phyloP scores from a whole-genome alignment of 1,140 invertebrate species.

The Dermatophagoides farinae region DNA sequence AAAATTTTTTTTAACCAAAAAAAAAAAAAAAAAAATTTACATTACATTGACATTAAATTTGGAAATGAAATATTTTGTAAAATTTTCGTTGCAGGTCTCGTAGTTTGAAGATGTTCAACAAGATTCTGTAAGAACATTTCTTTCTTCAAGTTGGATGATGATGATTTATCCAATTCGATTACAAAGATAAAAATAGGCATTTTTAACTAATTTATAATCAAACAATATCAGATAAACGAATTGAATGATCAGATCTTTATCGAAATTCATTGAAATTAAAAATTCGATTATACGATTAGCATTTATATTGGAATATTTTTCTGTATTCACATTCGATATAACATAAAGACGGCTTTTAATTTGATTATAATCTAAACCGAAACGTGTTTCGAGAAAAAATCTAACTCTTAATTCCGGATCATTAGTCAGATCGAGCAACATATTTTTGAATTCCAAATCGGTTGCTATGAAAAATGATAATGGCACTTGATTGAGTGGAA shows the following conservation, averaged over 20 bases:
- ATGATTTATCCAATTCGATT: background rate
- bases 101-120: too few relatives aligned
- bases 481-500: background rate
- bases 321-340: background rate
- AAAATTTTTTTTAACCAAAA: too few relatives aligned
- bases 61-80: too few relatives aligned
- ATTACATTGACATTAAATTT: too few relatives aligned
- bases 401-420: background rate
- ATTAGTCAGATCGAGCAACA: background rate
- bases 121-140: too few relatives aligned
- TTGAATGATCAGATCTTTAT: background rate
- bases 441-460: background rate
- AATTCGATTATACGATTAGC: slow-evolving; percentile 2
- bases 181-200: background rate
- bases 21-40: too few relatives aligned
- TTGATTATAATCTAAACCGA: background rate
- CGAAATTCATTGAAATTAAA: background rate
- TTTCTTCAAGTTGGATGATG: too few relatives aligned
- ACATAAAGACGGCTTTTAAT: background rate
- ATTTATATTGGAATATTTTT: background rate
- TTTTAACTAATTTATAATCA: slow-evolving; percentile 4
- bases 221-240: background rate
- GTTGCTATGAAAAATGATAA: background rate
- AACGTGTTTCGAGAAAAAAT: background rate
- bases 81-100: too few relatives aligned